Conservation (phyloP, 2,888 invertebrate species). For the Cephus spinipes region DNA sequence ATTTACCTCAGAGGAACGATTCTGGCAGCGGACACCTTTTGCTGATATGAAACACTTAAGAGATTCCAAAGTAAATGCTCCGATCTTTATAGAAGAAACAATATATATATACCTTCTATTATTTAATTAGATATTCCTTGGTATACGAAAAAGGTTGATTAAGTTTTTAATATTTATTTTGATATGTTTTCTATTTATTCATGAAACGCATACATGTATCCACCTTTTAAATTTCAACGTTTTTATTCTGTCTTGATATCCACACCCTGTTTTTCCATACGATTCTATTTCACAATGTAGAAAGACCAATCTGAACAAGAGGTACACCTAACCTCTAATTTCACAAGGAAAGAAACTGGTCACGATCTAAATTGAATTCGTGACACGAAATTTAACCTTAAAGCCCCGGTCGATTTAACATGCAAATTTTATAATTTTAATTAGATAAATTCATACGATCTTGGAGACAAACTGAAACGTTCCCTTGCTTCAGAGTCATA, state of each 20-base stretch:
- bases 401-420: background rate
- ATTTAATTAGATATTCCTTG: too few species aligned
- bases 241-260: background rate
- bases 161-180: background rate
- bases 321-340: background rate
- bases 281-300: background rate
- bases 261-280: background rate
- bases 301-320: background rate
- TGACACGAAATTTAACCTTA: background rate
- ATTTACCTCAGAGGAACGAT: background rate
- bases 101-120: background rate
- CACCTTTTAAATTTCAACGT: background rate
- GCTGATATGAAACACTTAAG: background rate
- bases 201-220: background rate
- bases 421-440: background rate
- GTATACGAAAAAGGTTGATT: too few species aligned
- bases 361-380: background rate
- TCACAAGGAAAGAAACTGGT: background rate
- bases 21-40: background rate
- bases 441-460: too few species aligned
- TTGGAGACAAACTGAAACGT: background rate
- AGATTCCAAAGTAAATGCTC: background rate
- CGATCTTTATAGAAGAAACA: too few species aligned
- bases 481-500: background rate
- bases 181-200: background rate